phyloP scores from a whole-genome alignment of 2,113 vertebrate species.

The Pseudorhombus dupliciocellatus region DNA sequence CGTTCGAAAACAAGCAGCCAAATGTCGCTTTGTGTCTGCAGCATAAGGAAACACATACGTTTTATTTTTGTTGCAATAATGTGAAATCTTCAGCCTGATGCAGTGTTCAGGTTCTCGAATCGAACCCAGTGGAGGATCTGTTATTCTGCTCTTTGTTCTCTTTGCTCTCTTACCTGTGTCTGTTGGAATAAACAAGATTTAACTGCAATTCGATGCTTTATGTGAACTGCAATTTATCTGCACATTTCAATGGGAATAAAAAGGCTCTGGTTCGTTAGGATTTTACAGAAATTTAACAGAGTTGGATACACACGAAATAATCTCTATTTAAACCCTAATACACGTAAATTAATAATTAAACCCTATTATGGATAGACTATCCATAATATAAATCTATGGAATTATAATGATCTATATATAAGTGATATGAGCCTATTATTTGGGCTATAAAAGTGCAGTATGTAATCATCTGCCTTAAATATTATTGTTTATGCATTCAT shows the following conservation, averaged over 20 bases:
- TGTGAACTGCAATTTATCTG: not conserved
- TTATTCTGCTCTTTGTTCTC: slow-evolving; percentile 24
- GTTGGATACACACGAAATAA: not conserved
- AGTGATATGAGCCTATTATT: not conserved
- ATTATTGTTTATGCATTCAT: too few species aligned
- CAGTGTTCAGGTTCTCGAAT: not conserved
- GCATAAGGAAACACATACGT: slow-evolving; percentile 4
- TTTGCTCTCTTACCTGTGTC: slow-evolving; percentile 13
- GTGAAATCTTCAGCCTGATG: not conserved
- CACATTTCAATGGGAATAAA: not conserved
- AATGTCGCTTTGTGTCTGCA: not conserved
- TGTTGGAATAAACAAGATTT: not conserved
- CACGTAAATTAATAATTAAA: not conserved
- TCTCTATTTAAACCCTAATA: not conserved
- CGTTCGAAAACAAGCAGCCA: slow-evolving; percentile 23
- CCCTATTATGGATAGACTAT: not conserved
- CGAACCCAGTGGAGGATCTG: not conserved
- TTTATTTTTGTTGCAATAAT: not conserved
- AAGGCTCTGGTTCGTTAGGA: not conserved
- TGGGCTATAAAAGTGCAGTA: not conserved
- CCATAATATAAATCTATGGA: too few species aligned
- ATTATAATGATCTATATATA: not conserved
- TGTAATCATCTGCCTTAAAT: not conserved
- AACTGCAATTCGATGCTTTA: not conserved
- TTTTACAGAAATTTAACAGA: not conserved